These are phyloP conservation scores for Manis javanica DNA, from an alignment of 2,797 vertebrate species.

Conservation along the genomic window DNA sequence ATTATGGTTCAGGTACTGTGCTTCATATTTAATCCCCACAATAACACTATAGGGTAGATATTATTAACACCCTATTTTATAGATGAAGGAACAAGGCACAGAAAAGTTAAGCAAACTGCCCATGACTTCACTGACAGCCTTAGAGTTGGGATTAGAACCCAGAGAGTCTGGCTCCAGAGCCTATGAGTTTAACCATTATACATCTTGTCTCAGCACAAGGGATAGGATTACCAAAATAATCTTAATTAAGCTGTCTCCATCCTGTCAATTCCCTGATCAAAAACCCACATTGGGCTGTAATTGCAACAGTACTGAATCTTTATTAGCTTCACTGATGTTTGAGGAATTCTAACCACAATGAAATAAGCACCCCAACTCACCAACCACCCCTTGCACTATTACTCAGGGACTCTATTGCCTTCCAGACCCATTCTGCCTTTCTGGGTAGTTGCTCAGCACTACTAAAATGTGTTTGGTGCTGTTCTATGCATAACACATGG, in stretches of 20 bases:
- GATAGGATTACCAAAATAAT: background rate
- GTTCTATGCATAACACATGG: background rate
- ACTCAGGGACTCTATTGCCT: background rate
- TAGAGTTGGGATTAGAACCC: background rate
- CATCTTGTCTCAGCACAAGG: background rate
- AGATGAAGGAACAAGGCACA: background rate
- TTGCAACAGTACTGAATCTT: background rate
- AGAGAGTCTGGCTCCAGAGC: background rate
- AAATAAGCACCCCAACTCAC: background rate
- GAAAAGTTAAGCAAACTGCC: background rate
- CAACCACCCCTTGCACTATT: background rate
- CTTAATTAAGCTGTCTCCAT: background rate
- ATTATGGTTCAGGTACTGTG: background rate
- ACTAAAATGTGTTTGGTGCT: background rate
- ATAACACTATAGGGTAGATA: background rate
- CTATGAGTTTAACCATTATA: background rate
- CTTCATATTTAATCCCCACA: constrained; percentile 43
- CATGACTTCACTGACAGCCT: background rate
- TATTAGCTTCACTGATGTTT: background rate
- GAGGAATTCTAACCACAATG: background rate
- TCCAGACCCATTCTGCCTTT: background rate
- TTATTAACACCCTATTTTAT: background rate
- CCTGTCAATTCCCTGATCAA: background rate
- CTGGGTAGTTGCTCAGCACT: background rate
- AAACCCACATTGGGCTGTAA: background rate